Base-by-base conservation (phyloP, 1,140 invertebrate species). In the Cydia amplana region DNA sequence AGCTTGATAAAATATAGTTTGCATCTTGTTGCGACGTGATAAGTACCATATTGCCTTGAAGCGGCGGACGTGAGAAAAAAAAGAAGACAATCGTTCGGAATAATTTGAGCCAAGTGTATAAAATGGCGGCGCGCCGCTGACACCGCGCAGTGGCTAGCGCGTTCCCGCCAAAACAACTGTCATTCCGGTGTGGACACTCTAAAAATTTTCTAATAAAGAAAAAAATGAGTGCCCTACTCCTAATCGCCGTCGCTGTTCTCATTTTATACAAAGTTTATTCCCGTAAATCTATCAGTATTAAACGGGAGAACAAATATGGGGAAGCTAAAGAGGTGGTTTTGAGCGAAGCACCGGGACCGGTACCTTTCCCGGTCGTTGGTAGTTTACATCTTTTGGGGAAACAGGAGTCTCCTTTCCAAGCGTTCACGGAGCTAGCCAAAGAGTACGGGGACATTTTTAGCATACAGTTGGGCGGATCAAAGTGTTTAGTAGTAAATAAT, bases 401-500 rank as follows among this genome's bases (percentile, higher is more conserved):
- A 63, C 92, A 94, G 77, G 93, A 94, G 16, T 95, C 95, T 4
- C 96, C 96, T 0, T 97, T 97, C 82, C 93, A 95, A 74, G 95
- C 95, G 1, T 97, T 98, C 82, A 95, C 95, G 0, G 94, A 93
- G 4, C 85, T 97, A 28, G 93, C 95, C 4, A 94, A 95, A 80
- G 83, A 94, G 32, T 97, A 97, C 84, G 97, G 97, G 1, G 95
- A 96, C 73, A 95, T 97, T 51, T 97, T 95, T 87, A 94, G 94
- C 55, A 92, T 98, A 55, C 94, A 94, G 51, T 90, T 98, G 70
- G 97, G 97, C 0, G 90, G 93, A 1, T 94, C 94, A 0, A 94
- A 94, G 20, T 97, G 96, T 83, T 91, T 97, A 4, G 95, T 98
- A 14, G 95, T 98, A 23, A 97, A 96, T 85, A 96, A 95, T 80